A percentile compares a stretch with the other conserved stretches of the same genome.
Evolutionary conservation across 2,797 vertebrate species (phyloP).

Genomic region (Cynodonichthys magdalenae): DNA sequence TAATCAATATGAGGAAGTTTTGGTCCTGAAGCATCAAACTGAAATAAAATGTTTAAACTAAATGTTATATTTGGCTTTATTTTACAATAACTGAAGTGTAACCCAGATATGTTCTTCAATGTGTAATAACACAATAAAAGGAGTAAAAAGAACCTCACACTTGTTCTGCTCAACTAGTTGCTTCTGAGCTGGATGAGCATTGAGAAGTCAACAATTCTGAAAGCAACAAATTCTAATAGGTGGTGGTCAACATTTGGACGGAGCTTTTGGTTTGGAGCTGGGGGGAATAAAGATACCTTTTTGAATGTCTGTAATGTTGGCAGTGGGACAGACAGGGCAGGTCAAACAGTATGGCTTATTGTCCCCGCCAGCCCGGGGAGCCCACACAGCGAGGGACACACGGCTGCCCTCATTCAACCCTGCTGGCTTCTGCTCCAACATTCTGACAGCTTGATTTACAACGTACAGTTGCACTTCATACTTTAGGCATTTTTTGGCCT

Average conservation of each 20-base stretch:
- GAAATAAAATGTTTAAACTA: too few relatives aligned
- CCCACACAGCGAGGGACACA: conserved; percentile 67
- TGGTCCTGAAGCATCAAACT: too few relatives aligned
- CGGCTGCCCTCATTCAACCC: conserved; percentile 63
- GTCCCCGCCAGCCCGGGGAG: conserved; percentile 62
- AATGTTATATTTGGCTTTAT: too few relatives aligned
- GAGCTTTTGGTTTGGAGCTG: conserved; percentile 26
- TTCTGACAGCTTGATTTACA: conserved; percentile 69
- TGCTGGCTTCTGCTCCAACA: conserved; percentile 55
- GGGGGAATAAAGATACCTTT: conserved; percentile 38
- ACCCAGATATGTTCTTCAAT: too few relatives aligned
- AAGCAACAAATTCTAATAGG: conserved; percentile 11
- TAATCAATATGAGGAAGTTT: too few relatives aligned
- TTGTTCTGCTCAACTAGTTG: too few relatives aligned
- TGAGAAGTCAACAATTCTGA: neutral
- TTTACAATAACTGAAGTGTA: too few relatives aligned
- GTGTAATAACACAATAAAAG: too few relatives aligned
- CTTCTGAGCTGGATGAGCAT: neutral
- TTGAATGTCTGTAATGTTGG: conserved; percentile 59
- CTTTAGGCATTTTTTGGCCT: conserved; percentile 19
- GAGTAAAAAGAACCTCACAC: too few relatives aligned
- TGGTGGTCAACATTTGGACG: conserved; percentile 22
- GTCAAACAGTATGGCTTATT: conserved; percentile 75
- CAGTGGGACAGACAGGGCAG: conserved; percentile 48
- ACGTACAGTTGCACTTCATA: conserved; percentile 36